Conservation (phyloP, 2,888 invertebrate species). For the Pollenia griseotomentosa region DNA sequence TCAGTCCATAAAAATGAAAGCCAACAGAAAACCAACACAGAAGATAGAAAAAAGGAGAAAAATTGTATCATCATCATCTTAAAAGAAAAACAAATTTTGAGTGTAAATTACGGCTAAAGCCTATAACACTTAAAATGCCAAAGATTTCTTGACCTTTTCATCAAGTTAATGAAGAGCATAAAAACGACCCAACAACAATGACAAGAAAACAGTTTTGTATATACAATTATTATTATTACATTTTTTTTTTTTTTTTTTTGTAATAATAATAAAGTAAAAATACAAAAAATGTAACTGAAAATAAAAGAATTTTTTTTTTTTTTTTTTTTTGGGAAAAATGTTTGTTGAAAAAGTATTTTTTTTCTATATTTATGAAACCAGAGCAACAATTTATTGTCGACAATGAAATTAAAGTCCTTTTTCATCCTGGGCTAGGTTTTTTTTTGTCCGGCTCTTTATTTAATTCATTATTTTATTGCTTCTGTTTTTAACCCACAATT, state of each 20-base stretch:
- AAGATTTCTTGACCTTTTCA: constrained; percentile 69
- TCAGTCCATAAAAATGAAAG: constrained; percentile 44
- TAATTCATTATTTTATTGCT: constrained; percentile 30
- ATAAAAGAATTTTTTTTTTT: neutral
- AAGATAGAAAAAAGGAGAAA: neutral
- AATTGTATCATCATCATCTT: neutral
- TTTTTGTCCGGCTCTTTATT: neutral
- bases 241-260: neutral
- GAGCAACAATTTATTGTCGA: neutral
- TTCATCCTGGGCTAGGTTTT: neutral
- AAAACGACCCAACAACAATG: constrained; percentile 10
- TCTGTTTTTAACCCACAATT: neutral
- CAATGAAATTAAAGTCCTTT: constrained; percentile 21
- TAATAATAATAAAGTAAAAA: constrained; percentile 31
- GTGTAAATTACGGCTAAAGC: constrained; percentile 63
- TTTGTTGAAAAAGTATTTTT: constrained; percentile 37
- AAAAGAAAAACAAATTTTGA: constrained; percentile 57
- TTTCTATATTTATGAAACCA: neutral
- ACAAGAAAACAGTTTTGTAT: neutral
- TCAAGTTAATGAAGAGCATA: constrained; percentile 59
- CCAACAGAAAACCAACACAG: neutral
- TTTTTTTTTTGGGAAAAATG: neutral
- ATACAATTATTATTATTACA: neutral
- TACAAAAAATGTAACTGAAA: constrained; percentile 3
- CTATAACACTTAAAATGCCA: constrained; percentile 71